Conservation (phyloP, 1,140 invertebrate genomes). For the Zaprionus capensis region DNA sequence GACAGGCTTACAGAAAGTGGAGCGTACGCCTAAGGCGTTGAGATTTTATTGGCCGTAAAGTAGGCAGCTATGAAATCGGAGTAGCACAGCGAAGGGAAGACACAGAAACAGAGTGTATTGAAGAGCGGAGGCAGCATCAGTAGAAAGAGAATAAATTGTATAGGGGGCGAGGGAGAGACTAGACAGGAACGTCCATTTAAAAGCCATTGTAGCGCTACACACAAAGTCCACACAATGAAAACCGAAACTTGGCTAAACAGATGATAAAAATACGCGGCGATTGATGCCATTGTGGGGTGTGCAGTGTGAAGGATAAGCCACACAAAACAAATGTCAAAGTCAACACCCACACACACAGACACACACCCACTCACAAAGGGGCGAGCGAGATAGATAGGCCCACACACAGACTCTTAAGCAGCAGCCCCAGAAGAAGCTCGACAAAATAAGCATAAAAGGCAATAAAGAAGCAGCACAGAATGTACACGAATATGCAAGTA, state of each 20-base stretch:
- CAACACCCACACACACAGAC: conserved; percentile 51
- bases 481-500: not conserved
- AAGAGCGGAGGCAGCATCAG: not conserved
- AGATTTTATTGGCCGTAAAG: conserved; percentile 80
- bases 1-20: conserved; percentile 12
- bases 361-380: conserved; percentile 5
- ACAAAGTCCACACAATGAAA: conserved; percentile 77
- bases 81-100: conserved; percentile 22
- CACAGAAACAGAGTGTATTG: not conserved
- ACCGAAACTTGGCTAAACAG: conserved; percentile 79
- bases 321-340: conserved; percentile 82
- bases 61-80: conserved; percentile 76
- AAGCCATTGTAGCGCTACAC: conserved; percentile 69
- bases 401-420: conserved; percentile 47
- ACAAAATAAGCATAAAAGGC: conserved; percentile 58
- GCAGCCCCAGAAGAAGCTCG: conserved; percentile 32
- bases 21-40: conserved; percentile 66
- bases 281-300: conserved; percentile 67
- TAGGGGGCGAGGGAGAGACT: conserved; percentile 6
- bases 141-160: not conserved
- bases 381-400: conserved; percentile 31
- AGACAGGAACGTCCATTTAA: conserved; percentile 68
- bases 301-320: conserved; percentile 74
- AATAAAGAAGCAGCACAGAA: conserved; percentile 19
- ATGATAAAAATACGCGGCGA: conserved; percentile 65